phyloP scores from a whole-genome alignment of 1,140 invertebrate genomes.

The Bombus soroeensis region DNA sequence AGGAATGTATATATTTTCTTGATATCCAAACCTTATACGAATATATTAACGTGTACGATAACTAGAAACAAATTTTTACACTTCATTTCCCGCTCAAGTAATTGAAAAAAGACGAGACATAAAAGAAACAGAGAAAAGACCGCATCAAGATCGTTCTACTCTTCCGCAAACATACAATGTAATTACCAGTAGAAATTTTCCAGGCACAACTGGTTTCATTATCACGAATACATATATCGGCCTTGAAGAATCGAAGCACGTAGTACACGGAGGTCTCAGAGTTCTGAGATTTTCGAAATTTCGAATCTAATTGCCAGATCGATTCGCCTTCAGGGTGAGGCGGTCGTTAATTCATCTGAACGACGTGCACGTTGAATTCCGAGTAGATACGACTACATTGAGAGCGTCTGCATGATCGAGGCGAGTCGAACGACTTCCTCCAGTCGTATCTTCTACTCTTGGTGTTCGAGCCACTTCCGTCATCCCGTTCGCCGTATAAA shows the following conservation, averaged over 20 bases:
- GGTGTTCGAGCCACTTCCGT: slow-evolving; percentile 40
- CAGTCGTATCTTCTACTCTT: neutral
- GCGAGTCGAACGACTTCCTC: slow-evolving; percentile 32
- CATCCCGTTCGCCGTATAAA: slow-evolving; percentile 43
- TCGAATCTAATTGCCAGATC: neutral
- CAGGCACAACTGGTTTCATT: neutral
- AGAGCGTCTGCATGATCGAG: slow-evolving; percentile 27
- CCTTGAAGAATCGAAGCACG: neutral
- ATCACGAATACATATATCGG: neutral
- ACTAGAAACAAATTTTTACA: too few species aligned
- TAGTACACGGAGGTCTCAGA: neutral
- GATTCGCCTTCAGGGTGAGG: slow-evolving; percentile 19
- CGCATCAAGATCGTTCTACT: neutral
- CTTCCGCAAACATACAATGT: neutral
- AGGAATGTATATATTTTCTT: too few species aligned
- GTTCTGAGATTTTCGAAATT: slow-evolving; percentile 18
- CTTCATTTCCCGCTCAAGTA: too few species aligned
- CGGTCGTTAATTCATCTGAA: slow-evolving; percentile 28
- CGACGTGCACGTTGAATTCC: slow-evolving; percentile 16
- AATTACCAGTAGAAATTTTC: neutral
- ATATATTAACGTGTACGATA: too few species aligned
- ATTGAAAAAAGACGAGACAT: neutral
- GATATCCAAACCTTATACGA: too few species aligned
- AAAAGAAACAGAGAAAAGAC: neutral
- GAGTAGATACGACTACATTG: slow-evolving; percentile 31